Evolutionary conservation across 2,888 invertebrate species (phyloP).

Genomic region (Megaustenia siamemsis): DNA sequence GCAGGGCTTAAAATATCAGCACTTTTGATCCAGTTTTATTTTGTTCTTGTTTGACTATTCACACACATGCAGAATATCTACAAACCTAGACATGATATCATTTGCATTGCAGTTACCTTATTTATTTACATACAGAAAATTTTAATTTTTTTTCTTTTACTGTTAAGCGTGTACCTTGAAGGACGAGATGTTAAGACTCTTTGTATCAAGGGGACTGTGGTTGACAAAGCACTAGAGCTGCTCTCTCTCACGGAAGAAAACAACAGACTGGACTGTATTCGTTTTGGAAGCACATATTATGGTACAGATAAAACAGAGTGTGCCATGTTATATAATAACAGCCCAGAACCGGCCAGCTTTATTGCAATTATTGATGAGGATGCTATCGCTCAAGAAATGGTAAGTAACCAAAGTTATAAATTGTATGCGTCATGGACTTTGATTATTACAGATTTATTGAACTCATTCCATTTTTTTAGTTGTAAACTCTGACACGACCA

Average conservation of each 20-base stretch:
- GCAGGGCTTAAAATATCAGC: too few species aligned
- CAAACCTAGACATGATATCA: too few species aligned
- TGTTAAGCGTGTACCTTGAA: slow-evolving; percentile 74
- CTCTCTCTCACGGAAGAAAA: slow-evolving; percentile 67
- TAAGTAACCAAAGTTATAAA: slow-evolving; percentile 59
- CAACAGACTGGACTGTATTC: slow-evolving; percentile 72
- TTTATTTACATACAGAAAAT: not conserved
- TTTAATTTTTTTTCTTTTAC: not conserved
- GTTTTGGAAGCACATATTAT: slow-evolving; percentile 79
- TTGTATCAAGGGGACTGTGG: slow-evolving; percentile 72
- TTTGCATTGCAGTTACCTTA: too few species aligned
- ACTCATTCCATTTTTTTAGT: too few species aligned
- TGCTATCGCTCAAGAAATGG: slow-evolving; percentile 79
- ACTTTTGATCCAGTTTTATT: too few species aligned
- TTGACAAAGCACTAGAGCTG: slow-evolving; percentile 76
- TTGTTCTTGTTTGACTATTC: too few species aligned
- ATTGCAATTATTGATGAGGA: slow-evolving; percentile 79
- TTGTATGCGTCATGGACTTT: not conserved
- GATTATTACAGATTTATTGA: not conserved
- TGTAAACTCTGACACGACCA: too few species aligned
- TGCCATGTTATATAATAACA: slow-evolving; percentile 78
- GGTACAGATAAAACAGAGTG: slow-evolving; percentile 78
- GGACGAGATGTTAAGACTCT: slow-evolving; percentile 68
- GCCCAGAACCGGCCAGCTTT: slow-evolving; percentile 79
- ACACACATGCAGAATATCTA: too few species aligned